Base-by-base conservation (phyloP, 2,888 invertebrate genomes). In the Machimus rusticus region DNA sequence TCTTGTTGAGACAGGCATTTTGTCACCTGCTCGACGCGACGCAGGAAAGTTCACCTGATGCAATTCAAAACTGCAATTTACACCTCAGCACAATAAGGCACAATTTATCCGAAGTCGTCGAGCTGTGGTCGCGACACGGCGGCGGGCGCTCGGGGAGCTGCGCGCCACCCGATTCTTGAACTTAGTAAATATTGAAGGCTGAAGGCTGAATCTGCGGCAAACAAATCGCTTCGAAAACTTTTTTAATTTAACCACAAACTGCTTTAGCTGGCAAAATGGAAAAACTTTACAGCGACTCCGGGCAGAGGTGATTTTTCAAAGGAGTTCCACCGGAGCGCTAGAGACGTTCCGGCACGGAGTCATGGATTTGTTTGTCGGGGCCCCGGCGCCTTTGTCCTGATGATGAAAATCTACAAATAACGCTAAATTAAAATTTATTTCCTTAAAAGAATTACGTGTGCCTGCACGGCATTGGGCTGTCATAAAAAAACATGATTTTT, bases 211-310 rank as follows among this genome's bases (percentile, higher is more conserved):
- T 84, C 74, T 39, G 84, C 31, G 74, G 66, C 74, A 84, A 84
- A 84, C 84, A 84, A 84, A 84, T 84, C 84, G 66, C 84, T 84
- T 39, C 19, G n/a, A 84, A 84, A 84, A 84, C 84, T 84, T 84
- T 84, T 84, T 84, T 84, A 84, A 84, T 84, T 84, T 84, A 84
- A 84, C 84, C 84, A 66, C 66, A 43, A 84, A 84, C 57, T 74
- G 57, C 84, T 84, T 57, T 84, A 39, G 84, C 66, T 84, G 84
- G 84, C 66, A 84, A 84, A 84, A 84, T 84, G 84, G 84, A 84
- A 84, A 84, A 84, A 84, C 84, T 84, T 84, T 84, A 84, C 74
- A 57, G 84, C 43, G 84, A 84, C 57, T 66, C 39, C n/a, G 74
- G 19, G 37, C 31, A n/a, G 66, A 84, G 66, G 84, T 84, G 66